Percentiles rank a stretch among this genome's conserved stretches.
Conservation (phyloP, 2,888 invertebrate species). For the Barypeithes pellucidus region DNA sequence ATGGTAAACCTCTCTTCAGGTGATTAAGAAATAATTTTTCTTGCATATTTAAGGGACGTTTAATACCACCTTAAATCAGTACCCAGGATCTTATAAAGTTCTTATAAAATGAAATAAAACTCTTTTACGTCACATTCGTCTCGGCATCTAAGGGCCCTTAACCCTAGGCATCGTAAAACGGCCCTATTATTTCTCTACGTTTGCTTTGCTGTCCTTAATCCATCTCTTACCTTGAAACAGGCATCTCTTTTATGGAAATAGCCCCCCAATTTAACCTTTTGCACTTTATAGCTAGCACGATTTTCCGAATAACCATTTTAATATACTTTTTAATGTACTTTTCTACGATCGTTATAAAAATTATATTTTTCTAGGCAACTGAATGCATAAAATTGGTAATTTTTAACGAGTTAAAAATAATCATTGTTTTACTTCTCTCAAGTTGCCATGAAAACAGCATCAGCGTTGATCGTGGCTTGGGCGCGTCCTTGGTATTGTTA, state of each 20-base stretch:
- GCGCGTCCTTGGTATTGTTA: too few relatives aligned
- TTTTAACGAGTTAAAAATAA: too few relatives aligned
- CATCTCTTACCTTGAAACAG: constrained; percentile 36
- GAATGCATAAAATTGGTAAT: too few relatives aligned
- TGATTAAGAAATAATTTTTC: too few relatives aligned
- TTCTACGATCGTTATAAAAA: too few relatives aligned
- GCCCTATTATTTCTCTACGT: constrained; percentile 44
- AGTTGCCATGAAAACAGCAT: too few relatives aligned
- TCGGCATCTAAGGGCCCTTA: constrained; percentile 21
- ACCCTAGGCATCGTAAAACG: constrained; percentile 28
- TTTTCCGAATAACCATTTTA: constrained; percentile 5
- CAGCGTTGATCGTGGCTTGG: too few relatives aligned
- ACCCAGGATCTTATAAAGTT: neutral
- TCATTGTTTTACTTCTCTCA: too few relatives aligned
- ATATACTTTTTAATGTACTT: neutral
- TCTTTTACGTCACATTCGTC: constrained; percentile 8
- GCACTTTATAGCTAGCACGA: constrained; percentile 15
- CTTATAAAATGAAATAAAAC: neutral
- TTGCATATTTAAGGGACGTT: neutral
- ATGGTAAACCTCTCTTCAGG: too few relatives aligned
- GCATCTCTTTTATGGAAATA: constrained; percentile 30
- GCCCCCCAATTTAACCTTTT: constrained; percentile 40
- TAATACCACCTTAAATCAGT: neutral
- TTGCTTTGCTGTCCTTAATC: constrained; percentile 27
- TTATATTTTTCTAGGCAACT: too few relatives aligned